Evolutionary conservation across 1,140 invertebrate species (phyloP), one percentile per base, ranked within the genome.

Genomic region (Heliothis virescens): DNA sequence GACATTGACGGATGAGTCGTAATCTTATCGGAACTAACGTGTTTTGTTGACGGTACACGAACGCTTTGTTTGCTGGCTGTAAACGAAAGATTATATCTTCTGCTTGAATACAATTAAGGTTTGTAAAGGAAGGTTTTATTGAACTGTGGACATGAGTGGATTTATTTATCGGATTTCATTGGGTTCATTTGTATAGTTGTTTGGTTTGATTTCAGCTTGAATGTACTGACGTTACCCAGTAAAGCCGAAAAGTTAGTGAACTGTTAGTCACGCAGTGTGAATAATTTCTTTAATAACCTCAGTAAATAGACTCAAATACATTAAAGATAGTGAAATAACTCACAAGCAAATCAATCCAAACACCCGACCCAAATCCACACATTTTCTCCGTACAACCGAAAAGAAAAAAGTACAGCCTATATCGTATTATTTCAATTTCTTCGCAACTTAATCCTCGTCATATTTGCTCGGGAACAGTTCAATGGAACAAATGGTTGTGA

Each of bases 401-500:
- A 60, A 13, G 13, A 29, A 29, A 60, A 26, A 26, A 12, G 12
- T 21, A 12, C 21, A 48, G 41, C 50, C 47, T 50, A 29, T 69
- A 71, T 71, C 48, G 48, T 53, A 26, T 71, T 71, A 71, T 67
- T 67, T 67, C 63, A 71, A 71, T 71, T 71, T 21, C n/a, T 71
- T 53, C 13, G 7, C 18, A 50, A 71, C 67, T 71, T 71, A 71
- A 71, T 71, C 67, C 67, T 53, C 67, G 67, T 71, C 48, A 71
- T 10, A 53, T 71, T 71, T 15, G 48, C 52, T 50, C 67, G 67
- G 47, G 67, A 53, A 67, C 63, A 48, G 63, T 67, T 71, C 48
- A 52, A 71, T 53, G 52, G 69, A 72, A 72, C 69, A 72, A 72
- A 72, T 72, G 69, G 69, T 72, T 34, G 52, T 72, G 69, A 57